These are phyloP conservation scores for Drosophila lutescens DNA, from an alignment of 2,888 invertebrate genomes.

Conservation along the genomic window DNA sequence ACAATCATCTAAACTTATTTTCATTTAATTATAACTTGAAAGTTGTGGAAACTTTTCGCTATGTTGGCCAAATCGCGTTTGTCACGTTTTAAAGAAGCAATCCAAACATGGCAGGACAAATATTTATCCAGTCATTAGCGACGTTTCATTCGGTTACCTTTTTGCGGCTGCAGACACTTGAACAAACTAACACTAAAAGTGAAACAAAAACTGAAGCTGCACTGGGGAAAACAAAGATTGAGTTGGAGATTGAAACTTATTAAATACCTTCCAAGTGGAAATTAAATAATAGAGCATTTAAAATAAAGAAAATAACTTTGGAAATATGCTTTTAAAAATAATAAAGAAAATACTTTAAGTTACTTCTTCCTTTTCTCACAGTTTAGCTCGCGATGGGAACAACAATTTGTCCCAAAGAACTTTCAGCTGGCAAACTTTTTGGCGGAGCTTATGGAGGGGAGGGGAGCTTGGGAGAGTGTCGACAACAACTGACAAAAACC, in stretches of 20 bases:
- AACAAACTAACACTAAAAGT: constrained; percentile 15
- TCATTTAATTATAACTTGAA: constrained; percentile 42
- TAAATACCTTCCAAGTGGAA: not conserved
- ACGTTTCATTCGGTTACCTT: constrained; percentile 51
- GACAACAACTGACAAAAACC: constrained; percentile 44
- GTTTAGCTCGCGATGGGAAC: constrained; percentile 4
- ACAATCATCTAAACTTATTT: constrained; percentile 31
- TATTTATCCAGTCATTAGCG: constrained; percentile 63
- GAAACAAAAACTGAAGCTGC: constrained; percentile 20
- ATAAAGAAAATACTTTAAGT: too few species aligned
- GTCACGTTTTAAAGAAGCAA: constrained; percentile 35
- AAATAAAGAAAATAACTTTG: not conserved
- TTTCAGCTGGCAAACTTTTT: constrained; percentile 49
- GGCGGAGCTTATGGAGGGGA: not conserved
- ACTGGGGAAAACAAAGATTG: not conserved
- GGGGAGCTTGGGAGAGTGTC: constrained; percentile 1
- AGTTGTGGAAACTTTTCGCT: constrained; percentile 24
- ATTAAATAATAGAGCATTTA: not conserved
- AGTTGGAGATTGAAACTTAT: not conserved
- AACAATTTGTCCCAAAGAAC: constrained; percentile 48
- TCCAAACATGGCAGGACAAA: constrained; percentile 41
- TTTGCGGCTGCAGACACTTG: constrained; percentile 18
- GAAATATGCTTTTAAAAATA: too few species aligned
- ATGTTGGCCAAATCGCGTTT: constrained; percentile 22
- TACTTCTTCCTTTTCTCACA: not conserved